Base-by-base conservation (phyloP, 2,797 vertebrate genomes). In the Notolepis coatsorum region DNA sequence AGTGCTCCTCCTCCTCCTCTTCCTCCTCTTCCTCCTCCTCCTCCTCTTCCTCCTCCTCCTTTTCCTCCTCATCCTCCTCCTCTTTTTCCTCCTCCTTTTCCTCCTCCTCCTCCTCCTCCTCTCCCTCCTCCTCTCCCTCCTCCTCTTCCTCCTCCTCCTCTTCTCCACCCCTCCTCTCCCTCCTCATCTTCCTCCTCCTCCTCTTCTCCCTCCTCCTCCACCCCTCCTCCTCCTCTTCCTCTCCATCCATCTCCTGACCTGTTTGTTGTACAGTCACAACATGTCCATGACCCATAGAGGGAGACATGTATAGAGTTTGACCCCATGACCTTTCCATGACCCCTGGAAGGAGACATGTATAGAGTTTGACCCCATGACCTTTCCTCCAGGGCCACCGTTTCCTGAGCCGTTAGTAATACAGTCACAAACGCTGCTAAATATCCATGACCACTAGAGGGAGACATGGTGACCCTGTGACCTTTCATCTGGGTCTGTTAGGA, bases 1-100 rank as follows among this genome's bases (percentile, higher is more conserved):
- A 76, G 80, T 47, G 13, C 9, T 28, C 37, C 48, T 10, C 12
- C 17, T 20, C 23, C 15, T 56, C 55, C 39, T 12, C 13, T 35
- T 21, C 33, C 13, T 35, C 25, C 3, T 45, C 58, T 47, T 3
- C 15, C 23, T n/a, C 15, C 2, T 3, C 25, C 3, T 1, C 21
- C 52, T 0, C 53, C 51, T 56, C 21, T 38, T 52, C 21, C 2
- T 4, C 37, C 3, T 5, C 31, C 38, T 20, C 24, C 37, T 46
- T 30, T 9, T 28, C 5, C 10, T 15, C 25, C 30, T 39, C 7
- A 38, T 24, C n/a, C 3, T 9, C 17, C 3, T 4, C 8, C 17
- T 15, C 28, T 38, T 52, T 27, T 1, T 4, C 37, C 3, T 5
- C 31, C 38, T 20, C 24, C 37, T 46, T 30, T 9, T 28, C 5